Percentiles rank a stretch among this genome's conserved stretches.
Evolutionary conservation across 2,113 vertebrate species (phyloP).

Genomic region (Burhinus bistriatus): DNA sequence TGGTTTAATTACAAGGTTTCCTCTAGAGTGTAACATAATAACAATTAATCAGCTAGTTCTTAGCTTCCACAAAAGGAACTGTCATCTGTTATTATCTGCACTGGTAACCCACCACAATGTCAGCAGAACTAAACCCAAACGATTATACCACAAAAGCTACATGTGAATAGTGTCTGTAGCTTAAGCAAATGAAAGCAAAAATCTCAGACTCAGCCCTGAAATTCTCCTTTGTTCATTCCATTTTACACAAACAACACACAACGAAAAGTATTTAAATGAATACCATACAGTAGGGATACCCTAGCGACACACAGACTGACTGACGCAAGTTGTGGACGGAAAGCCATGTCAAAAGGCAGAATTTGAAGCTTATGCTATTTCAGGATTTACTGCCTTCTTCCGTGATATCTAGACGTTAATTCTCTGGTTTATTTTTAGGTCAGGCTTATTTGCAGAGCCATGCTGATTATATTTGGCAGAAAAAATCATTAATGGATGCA

Average conservation of each 20-base stretch:
- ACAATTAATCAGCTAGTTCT: conserved; percentile 61
- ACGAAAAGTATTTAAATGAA: not conserved
- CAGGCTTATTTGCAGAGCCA: not conserved
- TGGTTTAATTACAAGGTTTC: conserved; percentile 61
- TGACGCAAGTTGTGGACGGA: not conserved
- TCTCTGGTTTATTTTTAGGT: conserved; percentile 1
- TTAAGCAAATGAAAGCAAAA: not conserved
- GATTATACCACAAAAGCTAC: conserved; percentile 24
- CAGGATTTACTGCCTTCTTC: not conserved
- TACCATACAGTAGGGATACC: not conserved
- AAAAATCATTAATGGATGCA: not conserved
- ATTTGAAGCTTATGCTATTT: not conserved
- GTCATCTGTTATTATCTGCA: conserved; percentile 33
- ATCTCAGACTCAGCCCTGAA: not conserved
- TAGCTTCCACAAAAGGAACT: conserved; percentile 52
- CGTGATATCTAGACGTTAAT: not conserved
- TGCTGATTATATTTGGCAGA: not conserved
- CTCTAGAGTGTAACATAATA: conserved; percentile 37
- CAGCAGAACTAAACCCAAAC: conserved; percentile 16
- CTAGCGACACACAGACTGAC: not conserved
- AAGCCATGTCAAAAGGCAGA: not conserved
- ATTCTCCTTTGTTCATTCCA: not conserved
- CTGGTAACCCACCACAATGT: conserved; percentile 19
- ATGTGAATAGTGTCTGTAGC: not conserved
- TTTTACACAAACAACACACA: not conserved